Base-by-base conservation (phyloP, 2,797 vertebrate species). In the Furcifer pardalis region DNA sequence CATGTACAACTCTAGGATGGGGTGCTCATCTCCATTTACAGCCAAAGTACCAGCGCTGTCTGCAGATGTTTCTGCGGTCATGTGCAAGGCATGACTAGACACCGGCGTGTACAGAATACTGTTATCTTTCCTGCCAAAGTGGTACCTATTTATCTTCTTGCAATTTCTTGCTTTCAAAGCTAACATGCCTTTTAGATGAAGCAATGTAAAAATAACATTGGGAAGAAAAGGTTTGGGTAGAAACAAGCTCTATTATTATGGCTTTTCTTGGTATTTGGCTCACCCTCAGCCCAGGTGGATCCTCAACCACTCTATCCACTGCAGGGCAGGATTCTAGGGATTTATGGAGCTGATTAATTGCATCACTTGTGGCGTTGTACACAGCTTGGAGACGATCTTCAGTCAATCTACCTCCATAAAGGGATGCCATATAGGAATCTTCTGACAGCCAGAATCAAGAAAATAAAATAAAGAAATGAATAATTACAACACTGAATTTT, bases 221-320 rank as follows among this genome's bases (percentile, higher is more conserved):
- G 42, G 12, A 35, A n/a, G 13, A 37, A 23, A 27, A 17, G 25
- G 10, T 27, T 46, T 23, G 81, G 66, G 63, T 77, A 69, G n/a
- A 49, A 81, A 44, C 23, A 81, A 37, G 4, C 62, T 82, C 40
- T 1, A 3, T 0, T 1, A 3, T 0, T 12, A 62, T 25, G 42
- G 4, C 37, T 60, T 77, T 66, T 12, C 56, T 72, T 74, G 75
- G 59, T 77, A 59, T 46, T 1, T 35, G 82, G 82, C 89, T 89
- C 83, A 97, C 98, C 97, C 97, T 98, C 93, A 99, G 83, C 82
- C 97, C 97, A 35, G 91, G 93, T 0, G 98, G 98, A 85, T 99
- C 98, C 46, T 96, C 92, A n/a, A 84, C 93, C 83, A 96, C 94
- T 0, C 89, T 87, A 0, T 97, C 94, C 0, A 97, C 83, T 1